These are phyloP conservation scores for Atherinomorus stipes DNA, from an alignment of 2,113 vertebrate genomes.

Conservation along the genomic window DNA sequence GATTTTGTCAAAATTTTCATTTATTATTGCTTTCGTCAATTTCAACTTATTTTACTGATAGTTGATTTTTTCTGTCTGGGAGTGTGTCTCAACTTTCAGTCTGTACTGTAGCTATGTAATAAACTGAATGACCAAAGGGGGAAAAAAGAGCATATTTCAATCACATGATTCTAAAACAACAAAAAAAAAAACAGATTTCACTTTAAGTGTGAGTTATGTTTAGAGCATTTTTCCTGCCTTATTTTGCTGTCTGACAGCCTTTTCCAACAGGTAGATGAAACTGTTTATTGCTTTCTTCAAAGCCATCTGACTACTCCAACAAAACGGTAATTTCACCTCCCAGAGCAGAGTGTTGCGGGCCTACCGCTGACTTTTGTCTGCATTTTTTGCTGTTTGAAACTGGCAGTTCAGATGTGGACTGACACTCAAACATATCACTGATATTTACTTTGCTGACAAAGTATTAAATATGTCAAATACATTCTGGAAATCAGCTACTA, in stretches of 20 bases:
- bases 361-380: background rate
- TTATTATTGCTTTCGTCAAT: too few species aligned
- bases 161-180: background rate
- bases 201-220: too few species aligned
- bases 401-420: too few species aligned
- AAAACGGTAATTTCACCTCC: background rate
- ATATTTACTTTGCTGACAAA: background rate
- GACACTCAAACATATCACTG: too few species aligned
- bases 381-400: background rate
- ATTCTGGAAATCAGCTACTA: background rate
- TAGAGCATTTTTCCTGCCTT: background rate
- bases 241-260: background rate
- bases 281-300: background rate
- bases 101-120: background rate
- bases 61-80: too few species aligned
- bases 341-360: background rate
- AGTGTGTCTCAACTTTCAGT: too few species aligned
- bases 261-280: background rate
- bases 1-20: too few species aligned
- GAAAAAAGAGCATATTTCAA: background rate
- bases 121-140: background rate
- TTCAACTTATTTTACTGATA: too few species aligned
- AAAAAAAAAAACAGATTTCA: background rate
- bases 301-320: background rate
- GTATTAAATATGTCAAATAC: background rate